Base-by-base conservation (phyloP, 2,888 invertebrate genomes). In the Globia sparganii region DNA sequence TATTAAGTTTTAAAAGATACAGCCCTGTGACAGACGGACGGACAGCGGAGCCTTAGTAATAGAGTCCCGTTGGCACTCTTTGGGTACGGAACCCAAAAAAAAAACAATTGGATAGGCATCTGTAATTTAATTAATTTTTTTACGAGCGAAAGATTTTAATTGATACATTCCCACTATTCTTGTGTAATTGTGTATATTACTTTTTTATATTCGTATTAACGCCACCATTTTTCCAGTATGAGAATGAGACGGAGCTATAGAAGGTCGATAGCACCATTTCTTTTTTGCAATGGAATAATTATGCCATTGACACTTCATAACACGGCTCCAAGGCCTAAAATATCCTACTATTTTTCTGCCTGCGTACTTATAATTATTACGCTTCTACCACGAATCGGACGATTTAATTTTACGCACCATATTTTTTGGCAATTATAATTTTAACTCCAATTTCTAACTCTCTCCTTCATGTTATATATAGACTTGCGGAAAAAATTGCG, bases 371-470 rank as follows among this genome's bases (percentile, higher is more conserved):
- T 21, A 31, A 31, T 64, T 49, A n/a, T 53, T 11, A 40, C 5
- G 9, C 6, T n/a, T 34, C 18, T 9, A 34, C 28, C 21, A 18
- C 9, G 37, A 46, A 31, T 62, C 37, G 25, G 28, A 28, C 25
- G 18, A 34, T 43, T 34, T 15, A 66, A 31, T 76, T 56, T 56
- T 5, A 34, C 43, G 25, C 28, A 25, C 34, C 18, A 18, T 25
- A 28, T 37, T 56, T 43, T 74, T 40, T 43, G 5, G 18, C 6
- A 28, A 62, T 34, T 13, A 56, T 21, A 25, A 69, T 34, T 69
- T 53, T 40, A 69, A 46, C 49, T 21, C 21, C 49, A 34, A 34
- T 70, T 78, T 65, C 15, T 25, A n/a, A 62, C 59, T 73, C 56
- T 73, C 75, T 58, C 58, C 56, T 34, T 34, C 2, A 8, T 18